Evolutionary conservation across 2,797 vertebrate species (phyloP).

Genomic region (Lutjanus campechanus): DNA sequence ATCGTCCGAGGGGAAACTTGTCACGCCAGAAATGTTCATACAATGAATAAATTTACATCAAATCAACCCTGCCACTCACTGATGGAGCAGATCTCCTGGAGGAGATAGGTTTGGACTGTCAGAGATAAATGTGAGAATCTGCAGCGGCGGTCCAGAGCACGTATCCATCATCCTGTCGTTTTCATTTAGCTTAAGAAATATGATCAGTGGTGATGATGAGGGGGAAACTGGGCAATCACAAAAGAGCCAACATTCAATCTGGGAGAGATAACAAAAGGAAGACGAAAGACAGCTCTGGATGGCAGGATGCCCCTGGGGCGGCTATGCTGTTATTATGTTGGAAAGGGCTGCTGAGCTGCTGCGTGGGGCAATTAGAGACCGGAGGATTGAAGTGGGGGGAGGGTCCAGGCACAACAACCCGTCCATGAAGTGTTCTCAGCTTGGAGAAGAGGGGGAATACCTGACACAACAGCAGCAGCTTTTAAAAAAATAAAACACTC

Average conservation of each 20-base stretch:
- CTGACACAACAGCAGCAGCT: slow-evolving; percentile 23
- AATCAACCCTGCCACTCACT: slow-evolving; percentile 55
- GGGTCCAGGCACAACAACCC: slow-evolving; percentile 69
- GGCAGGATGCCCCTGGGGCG: slow-evolving; percentile 75
- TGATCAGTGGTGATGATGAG: slow-evolving; percentile 63
- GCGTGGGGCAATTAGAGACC: slow-evolving; percentile 80
- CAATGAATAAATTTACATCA: slow-evolving; percentile 74
- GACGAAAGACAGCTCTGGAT: slow-evolving; percentile 72
- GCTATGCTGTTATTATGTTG: slow-evolving; percentile 80
- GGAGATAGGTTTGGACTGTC: slow-evolving; percentile 25
- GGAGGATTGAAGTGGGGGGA: slow-evolving; percentile 74
- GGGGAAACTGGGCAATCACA: slow-evolving; percentile 58
- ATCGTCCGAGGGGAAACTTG: slow-evolving; percentile 64
- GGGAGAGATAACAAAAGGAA: slow-evolving; percentile 75
- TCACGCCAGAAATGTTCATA: slow-evolving; percentile 54
- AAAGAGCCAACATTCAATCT: slow-evolving; percentile 75
- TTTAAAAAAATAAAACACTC: background rate
- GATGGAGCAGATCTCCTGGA: slow-evolving; percentile 45
- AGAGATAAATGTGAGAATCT: slow-evolving; percentile 21
- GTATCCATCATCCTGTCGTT: slow-evolving; percentile 33
- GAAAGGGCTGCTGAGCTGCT: slow-evolving; percentile 75
- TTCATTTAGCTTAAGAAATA: slow-evolving; percentile 63
- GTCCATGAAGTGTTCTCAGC: slow-evolving; percentile 57
- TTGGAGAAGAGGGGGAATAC: slow-evolving; percentile 34
- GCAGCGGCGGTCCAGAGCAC: slow-evolving; percentile 12